Evolutionary conservation across 2,113 vertebrate species (phyloP).

Genomic region (Heptranchias perlo): DNA sequence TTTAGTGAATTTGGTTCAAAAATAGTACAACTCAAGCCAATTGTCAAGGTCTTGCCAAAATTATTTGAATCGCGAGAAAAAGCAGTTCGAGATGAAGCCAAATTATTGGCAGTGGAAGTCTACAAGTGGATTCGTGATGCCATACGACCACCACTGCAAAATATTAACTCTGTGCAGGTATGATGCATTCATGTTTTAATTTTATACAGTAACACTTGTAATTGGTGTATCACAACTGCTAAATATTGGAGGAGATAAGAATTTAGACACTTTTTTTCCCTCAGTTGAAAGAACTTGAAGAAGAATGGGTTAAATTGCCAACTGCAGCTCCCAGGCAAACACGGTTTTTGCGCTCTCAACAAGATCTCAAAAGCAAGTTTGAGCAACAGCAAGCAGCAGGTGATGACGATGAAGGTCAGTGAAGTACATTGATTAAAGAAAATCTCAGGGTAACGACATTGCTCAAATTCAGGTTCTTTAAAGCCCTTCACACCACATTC

Average conservation of each 20-base stretch:
- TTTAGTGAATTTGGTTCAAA: constrained; percentile 94
- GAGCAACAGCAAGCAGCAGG: constrained; percentile 82
- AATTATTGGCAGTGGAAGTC: constrained; percentile 85
- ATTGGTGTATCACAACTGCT: neutral
- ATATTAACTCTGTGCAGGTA: constrained; percentile 93
- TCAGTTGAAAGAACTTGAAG: constrained; percentile 95
- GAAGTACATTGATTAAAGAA: neutral
- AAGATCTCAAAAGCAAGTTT: constrained; percentile 89
- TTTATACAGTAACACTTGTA: neutral
- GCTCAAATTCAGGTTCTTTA: neutral
- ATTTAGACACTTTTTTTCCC: constrained; percentile 17
- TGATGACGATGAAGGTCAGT: constrained; percentile 75
- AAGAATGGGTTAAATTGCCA: constrained; percentile 92
- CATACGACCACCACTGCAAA: constrained; percentile 79
- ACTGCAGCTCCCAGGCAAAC: constrained; percentile 73
- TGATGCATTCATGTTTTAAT: constrained; percentile 40
- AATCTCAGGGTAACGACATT: too few species aligned
- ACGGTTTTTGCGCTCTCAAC: constrained; percentile 90
- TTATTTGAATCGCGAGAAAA: constrained; percentile 98
- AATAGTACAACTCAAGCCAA: constrained; percentile 89
- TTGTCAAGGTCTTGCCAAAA: constrained; percentile 93
- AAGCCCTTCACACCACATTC: too few species aligned
- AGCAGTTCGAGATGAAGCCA: constrained; percentile 91
- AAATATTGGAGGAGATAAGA: neutral
- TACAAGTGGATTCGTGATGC: constrained; percentile 96